phyloP scores from a whole-genome alignment of 2,113 vertebrate species.

The Mystacornis crossleyi region DNA sequence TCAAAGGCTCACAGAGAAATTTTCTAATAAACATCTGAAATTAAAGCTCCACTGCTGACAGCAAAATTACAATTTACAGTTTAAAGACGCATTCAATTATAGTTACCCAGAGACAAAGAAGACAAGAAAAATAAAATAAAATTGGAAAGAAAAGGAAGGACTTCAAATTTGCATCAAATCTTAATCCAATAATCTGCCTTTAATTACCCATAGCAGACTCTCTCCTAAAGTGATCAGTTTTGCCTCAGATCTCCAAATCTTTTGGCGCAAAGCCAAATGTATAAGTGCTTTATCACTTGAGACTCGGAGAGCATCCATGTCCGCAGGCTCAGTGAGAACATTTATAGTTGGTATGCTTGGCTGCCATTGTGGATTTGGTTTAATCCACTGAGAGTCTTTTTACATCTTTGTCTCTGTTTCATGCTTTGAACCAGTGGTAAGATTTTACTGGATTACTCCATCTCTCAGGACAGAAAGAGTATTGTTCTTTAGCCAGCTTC shows the following conservation, averaged over 20 bases:
- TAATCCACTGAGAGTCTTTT: conserved; percentile 24
- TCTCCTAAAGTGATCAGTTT: conserved; percentile 61
- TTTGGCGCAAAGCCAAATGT: conserved; percentile 49
- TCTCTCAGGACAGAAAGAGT: background rate
- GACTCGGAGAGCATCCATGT: conserved; percentile 17
- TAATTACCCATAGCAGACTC: conserved; percentile 60
- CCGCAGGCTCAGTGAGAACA: conserved; percentile 26
- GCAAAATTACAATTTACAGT: conserved; percentile 69
- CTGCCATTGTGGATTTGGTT: conserved; percentile 56
- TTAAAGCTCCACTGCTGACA: conserved; percentile 64
- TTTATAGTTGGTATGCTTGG: conserved; percentile 29
- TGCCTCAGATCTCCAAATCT: conserved; percentile 59
- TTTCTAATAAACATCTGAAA: conserved; percentile 68
- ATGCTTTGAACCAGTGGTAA: background rate
- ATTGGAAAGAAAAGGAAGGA: conserved; percentile 49
- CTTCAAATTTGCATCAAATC: conserved; percentile 57
- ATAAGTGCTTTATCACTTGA: conserved; percentile 68
- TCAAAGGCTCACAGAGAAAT: conserved; percentile 33
- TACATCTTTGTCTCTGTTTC: background rate
- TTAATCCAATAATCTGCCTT: conserved; percentile 71
- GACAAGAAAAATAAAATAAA: conserved; percentile 38
- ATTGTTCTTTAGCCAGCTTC: background rate
- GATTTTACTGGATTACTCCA: conserved; percentile 19
- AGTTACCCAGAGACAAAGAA: conserved; percentile 57
- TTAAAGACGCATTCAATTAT: conserved; percentile 62